These are phyloP conservation scores for Urophycis tenuis DNA, from an alignment of 2,797 vertebrate genomes.

Conservation along the genomic window DNA sequence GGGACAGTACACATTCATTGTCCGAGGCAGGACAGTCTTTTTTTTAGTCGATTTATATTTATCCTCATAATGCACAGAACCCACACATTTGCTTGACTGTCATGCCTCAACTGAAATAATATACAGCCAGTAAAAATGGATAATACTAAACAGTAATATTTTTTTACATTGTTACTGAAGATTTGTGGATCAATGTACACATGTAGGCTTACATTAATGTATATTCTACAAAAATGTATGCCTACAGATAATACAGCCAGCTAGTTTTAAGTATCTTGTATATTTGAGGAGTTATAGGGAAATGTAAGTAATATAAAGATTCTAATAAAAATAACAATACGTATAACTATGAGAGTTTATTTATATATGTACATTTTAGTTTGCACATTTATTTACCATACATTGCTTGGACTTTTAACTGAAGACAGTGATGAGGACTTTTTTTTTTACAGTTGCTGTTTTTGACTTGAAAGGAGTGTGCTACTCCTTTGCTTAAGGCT, in stretches of 20 bases:
- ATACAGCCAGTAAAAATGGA: background rate
- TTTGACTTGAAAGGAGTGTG: constrained; percentile 36
- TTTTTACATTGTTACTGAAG: background rate
- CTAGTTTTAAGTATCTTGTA: no score
- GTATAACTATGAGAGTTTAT: background rate
- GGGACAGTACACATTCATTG: constrained; percentile 38
- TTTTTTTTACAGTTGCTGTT: constrained; percentile 50
- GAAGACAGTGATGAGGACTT: no score
- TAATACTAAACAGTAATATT: background rate
- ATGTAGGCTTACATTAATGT: background rate
- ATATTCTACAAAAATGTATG: background rate
- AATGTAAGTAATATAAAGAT: no score
- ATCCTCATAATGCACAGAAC: background rate
- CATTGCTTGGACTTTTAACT: constrained; percentile 58
- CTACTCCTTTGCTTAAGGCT: constrained; percentile 34
- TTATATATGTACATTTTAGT: background rate
- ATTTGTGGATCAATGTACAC: background rate
- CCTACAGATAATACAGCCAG: background rate
- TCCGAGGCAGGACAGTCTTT: background rate
- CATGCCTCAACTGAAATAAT: background rate
- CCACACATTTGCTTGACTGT: background rate
- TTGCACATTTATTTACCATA: background rate
- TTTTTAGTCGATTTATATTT: background rate
- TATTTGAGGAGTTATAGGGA: no score
- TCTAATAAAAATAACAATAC: no score